Evolutionary conservation across 53 echinoderm and acorn worm genomes (phyloP).

Genomic region (Hippasteria phrygiana): DNA sequence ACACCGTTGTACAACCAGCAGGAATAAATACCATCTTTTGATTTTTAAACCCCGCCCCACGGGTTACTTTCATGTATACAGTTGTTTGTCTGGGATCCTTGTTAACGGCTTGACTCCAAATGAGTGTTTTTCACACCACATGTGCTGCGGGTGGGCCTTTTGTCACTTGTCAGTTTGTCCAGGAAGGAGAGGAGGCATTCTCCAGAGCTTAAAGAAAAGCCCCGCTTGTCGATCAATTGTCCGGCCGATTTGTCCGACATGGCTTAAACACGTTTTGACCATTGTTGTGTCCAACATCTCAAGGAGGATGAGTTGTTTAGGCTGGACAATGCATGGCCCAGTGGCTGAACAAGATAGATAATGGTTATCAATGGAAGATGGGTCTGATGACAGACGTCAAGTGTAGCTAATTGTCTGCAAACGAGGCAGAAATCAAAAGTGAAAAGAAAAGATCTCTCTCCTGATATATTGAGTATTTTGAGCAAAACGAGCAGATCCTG

Average conservation of each 20-base stretch:
- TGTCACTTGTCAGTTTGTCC: neutral
- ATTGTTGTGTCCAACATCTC: constrained; percentile 16
- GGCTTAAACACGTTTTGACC: constrained; percentile 38
- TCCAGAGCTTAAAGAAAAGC: neutral
- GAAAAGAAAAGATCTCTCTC: too few species aligned
- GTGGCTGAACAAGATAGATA: constrained; percentile 6
- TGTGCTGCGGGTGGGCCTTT: neutral
- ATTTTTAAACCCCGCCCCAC: neutral
- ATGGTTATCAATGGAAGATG: constrained; percentile 5
- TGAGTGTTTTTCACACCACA: constrained; percentile 30
- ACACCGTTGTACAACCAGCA: neutral
- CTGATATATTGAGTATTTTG: too few species aligned
- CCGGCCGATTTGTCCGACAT: constrained; percentile 33
- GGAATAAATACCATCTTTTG: neutral
- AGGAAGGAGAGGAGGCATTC: neutral
- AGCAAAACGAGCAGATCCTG: too few species aligned
- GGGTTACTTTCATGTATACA: neutral
- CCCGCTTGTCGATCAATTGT: constrained; percentile 9
- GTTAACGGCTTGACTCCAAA: constrained; percentile 21
- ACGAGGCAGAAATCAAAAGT: too few species aligned
- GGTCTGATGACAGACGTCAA: neutral
- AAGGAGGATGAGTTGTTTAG: neutral
- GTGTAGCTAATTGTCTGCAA: too few species aligned
- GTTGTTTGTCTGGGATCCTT: constrained; percentile 16
- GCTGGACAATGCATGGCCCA: constrained; percentile 4